Base-by-base conservation (phyloP, 2,113 vertebrate genomes). In the Dicentrarchus labrax region DNA sequence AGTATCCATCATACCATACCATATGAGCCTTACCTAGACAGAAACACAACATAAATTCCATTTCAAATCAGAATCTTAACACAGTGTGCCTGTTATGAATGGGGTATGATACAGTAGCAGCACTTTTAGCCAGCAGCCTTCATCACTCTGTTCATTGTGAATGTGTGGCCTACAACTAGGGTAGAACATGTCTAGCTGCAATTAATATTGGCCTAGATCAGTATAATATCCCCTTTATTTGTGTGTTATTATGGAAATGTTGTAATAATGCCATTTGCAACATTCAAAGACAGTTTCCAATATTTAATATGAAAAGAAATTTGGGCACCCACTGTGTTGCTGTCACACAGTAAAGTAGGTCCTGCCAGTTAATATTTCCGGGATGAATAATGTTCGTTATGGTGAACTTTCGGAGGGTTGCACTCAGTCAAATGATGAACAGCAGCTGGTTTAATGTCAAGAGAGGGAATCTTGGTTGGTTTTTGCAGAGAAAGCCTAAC, bases 41-140 rank as follows among this genome's bases (percentile, higher is more conserved):
- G 21, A 76, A 45, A 56, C 43, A 72, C 39, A 86, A 81, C 50
- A 62, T 50, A 78, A 64, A 83, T 47, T 54, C 15, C 11, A 72
- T 79, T 76, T 82, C 60, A 66, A 74, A 81, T 77, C 67, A 66
- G 41, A 75, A 48, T 65, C 12, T n/a, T 54, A 50, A 66, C 43
- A 66, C 43, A 69, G 53, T 76, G 68, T 48, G 36, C 9, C 60
- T 8, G 6, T 36, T 39, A 24, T 53, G 47, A 57, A 57, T 60
- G 51, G n/a, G n/a, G 9, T 50, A 4, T 60, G 51, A 74, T 81
- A 47, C 61, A 69, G 36, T 22, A 8, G 13, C 30, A 73, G 67
- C 60, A 51, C n/a, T 13, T 64, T 16, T 10, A 64, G 48, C 43
- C 70, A 16, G 71, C 70, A 54, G 65, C 36, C 12, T 30, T 30